These are phyloP conservation scores for Thunnus albacares DNA, from an alignment of 2,797 vertebrate species.

Conservation along the genomic window DNA sequence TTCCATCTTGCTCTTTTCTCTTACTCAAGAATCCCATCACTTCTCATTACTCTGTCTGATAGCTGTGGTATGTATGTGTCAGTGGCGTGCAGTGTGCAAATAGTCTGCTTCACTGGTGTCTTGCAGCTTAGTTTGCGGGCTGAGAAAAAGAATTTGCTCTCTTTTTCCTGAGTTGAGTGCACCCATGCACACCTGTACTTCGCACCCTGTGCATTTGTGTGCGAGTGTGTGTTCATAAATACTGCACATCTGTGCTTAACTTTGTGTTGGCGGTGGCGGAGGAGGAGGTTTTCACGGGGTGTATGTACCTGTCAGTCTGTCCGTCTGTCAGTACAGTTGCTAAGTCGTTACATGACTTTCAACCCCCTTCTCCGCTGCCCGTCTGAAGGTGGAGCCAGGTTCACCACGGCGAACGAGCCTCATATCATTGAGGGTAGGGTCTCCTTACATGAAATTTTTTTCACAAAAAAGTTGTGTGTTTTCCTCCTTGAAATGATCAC, in stretches of 20 bases:
- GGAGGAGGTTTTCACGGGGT: conserved; percentile 65
- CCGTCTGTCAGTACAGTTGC: conserved; percentile 64
- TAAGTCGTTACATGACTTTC: conserved; percentile 77
- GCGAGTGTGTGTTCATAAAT: conserved; percentile 26
- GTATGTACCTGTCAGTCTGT: conserved; percentile 71
- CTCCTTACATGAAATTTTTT: conserved; percentile 42
- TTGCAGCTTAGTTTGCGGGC: conserved; percentile 29
- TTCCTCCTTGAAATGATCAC: conserved; percentile 42
- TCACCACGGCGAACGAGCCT: conserved; percentile 65
- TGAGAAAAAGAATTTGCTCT: conserved; percentile 14
- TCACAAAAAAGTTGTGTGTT: conserved; percentile 33
- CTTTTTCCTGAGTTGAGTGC: conserved; percentile 18
- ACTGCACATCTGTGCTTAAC: conserved; percentile 48
- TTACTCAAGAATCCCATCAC: conserved; percentile 2
- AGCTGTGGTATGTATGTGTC: conserved; percentile 32
- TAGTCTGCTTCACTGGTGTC: conserved; percentile 38
- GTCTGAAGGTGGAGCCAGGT: conserved; percentile 75
- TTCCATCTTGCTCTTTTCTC: conserved; percentile 38
- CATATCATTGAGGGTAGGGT: conserved; percentile 84
- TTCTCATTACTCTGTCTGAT: conserved; percentile 18
- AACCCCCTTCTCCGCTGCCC: conserved; percentile 71
- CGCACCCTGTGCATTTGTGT: conserved; percentile 8
- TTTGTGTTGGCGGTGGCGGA: conserved; percentile 64
- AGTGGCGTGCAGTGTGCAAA: conserved; percentile 34
- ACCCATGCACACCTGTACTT: conserved; percentile 30